These are phyloP conservation scores for Spondyliosoma cantharus DNA, from an alignment of 2,797 vertebrate species.

Conservation along the genomic window DNA sequence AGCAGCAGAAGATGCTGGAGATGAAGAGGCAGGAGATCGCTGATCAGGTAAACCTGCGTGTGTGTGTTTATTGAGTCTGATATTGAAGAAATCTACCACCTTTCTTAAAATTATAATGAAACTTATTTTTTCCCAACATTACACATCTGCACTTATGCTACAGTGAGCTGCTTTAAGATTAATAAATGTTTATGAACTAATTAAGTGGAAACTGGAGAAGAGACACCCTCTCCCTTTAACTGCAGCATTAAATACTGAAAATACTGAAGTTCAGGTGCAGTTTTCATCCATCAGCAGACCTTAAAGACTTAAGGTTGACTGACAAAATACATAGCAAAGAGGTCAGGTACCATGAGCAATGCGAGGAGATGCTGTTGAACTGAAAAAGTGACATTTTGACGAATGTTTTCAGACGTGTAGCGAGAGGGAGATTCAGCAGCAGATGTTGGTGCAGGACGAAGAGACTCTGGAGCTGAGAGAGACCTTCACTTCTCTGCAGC, in stretches of 20 bases:
- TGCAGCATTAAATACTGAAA: neutral
- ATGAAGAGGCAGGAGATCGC: conserved; percentile 92
- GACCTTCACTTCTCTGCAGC: conserved; percentile 93
- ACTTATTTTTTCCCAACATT: too few relatives aligned
- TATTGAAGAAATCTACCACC: neutral
- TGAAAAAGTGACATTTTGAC: neutral
- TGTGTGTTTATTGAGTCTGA: neutral
- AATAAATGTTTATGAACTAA: too few relatives aligned
- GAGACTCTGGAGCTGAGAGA: conserved; percentile 87
- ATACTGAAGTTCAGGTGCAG: neutral
- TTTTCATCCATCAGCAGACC: neutral
- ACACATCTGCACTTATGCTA: neutral
- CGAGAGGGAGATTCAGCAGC: conserved; percentile 85
- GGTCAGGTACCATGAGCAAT: accelerated
- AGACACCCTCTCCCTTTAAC: neutral
- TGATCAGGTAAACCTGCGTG: conserved; percentile 86
- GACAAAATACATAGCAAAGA: neutral
- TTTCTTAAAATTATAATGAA: too few relatives aligned
- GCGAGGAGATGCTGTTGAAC: neutral
- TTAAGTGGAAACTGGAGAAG: too few relatives aligned
- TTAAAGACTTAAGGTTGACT: neutral
- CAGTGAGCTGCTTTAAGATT: neutral
- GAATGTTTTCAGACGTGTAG: conserved; percentile 67
- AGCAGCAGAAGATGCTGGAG: conserved; percentile 97
- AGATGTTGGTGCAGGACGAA: conserved; percentile 83